Conservation (phyloP, 2,797 vertebrate species). For the Melanotaenia nigrans region DNA sequence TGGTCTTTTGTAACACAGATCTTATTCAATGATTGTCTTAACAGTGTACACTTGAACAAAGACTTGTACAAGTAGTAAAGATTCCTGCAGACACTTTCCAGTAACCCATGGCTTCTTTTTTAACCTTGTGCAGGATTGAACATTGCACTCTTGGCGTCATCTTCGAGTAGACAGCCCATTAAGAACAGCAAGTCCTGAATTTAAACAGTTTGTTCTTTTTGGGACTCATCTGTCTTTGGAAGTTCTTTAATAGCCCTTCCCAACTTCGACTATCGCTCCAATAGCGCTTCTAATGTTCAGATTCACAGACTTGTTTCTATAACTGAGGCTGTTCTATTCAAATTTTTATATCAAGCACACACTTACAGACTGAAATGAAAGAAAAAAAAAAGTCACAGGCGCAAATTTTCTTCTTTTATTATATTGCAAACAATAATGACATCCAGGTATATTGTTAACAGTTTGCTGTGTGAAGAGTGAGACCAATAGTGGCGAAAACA, state of each 20-base stretch:
- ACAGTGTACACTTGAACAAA: neutral
- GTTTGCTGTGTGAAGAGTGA: constrained; percentile 85
- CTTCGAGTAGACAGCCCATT: neutral
- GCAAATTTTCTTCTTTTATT: constrained; percentile 80
- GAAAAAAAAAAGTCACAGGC: constrained; percentile 13
- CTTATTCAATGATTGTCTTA: neutral
- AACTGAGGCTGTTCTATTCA: neutral
- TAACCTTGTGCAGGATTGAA: neutral
- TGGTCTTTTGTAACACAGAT: neutral
- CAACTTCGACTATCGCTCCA: neutral
- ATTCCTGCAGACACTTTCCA: neutral
- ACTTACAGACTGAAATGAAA: neutral
- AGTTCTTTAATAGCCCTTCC: neutral
- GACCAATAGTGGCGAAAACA: constrained; percentile 80
- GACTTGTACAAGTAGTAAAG: neutral
- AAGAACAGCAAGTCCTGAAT: neutral
- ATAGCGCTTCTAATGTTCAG: too few species aligned
- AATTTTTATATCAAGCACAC: neutral
- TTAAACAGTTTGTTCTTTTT: neutral
- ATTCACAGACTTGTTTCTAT: too few species aligned
- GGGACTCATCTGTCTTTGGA: neutral
- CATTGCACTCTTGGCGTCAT: neutral
- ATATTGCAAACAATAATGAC: constrained; percentile 88
- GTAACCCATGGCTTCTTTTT: neutral
- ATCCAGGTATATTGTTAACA: constrained; percentile 89